Percentiles rank a stretch among this genome's conserved stretches.
Conservation (phyloP, 2,888 invertebrate species). For the Emmelina monodactyla region DNA sequence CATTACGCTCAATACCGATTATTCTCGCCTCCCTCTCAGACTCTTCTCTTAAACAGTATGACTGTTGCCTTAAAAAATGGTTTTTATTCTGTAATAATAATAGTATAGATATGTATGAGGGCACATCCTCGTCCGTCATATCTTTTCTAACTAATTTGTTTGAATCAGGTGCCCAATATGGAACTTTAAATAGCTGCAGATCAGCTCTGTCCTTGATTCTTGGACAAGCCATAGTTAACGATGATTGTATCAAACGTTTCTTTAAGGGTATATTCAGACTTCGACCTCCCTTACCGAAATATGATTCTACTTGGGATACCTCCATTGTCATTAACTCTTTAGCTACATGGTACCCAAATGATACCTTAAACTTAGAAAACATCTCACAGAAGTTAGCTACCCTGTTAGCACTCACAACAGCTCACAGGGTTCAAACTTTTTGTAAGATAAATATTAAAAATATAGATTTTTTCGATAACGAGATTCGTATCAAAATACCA, state of each 20-base stretch:
- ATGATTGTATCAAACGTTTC: constrained; percentile 10
- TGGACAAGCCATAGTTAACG: constrained; percentile 4
- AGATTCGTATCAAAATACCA: background rate
- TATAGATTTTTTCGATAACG: constrained; percentile 2
- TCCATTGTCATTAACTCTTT: constrained; percentile 10
- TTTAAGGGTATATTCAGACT: constrained; percentile 10
- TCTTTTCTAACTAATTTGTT: background rate
- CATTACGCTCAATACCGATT: too few relatives aligned
- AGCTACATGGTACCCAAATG: background rate
- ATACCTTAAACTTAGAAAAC: background rate
- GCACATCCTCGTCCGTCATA: background rate
- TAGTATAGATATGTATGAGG: background rate
- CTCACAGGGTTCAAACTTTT: constrained; percentile 15
- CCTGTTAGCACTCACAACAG: constrained; percentile 15
- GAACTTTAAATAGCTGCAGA: constrained; percentile 1
- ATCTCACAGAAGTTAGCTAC: constrained; percentile 16
- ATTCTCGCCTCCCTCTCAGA: too few relatives aligned
- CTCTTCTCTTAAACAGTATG: too few relatives aligned
- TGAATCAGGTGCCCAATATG: background rate
- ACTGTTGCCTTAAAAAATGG: too few relatives aligned
- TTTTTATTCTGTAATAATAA: background rate
- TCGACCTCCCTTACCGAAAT: constrained; percentile 7
- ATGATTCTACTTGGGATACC: constrained; percentile 22
- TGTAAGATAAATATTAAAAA: constrained; percentile 14
- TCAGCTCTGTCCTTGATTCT: constrained; percentile 2